Evolutionary conservation across 2,888 invertebrate species (phyloP).

Genomic region (Stenoptilia bipunctidactyla): DNA sequence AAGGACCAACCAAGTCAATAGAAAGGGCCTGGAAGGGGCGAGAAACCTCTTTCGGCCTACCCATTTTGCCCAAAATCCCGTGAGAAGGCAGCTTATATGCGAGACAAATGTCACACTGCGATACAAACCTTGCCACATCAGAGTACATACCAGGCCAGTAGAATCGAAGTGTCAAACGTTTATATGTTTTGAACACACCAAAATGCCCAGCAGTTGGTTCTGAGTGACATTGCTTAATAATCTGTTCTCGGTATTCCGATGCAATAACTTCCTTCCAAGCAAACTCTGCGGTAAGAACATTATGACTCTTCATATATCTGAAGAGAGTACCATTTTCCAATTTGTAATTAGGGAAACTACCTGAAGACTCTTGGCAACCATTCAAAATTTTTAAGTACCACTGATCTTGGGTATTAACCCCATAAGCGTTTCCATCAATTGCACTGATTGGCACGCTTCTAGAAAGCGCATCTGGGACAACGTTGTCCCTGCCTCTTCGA

Average conservation of each 20-base stretch:
- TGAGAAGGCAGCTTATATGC: constrained; percentile 12
- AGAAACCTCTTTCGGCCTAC: constrained; percentile 15
- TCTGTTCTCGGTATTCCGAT: constrained; percentile 1
- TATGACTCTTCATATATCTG: constrained; percentile 10
- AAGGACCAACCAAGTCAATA: constrained; percentile 18
- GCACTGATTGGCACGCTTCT: constrained; percentile 7
- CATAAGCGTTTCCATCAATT: background rate
- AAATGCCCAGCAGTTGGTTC: constrained; percentile 16
- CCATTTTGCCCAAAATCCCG: constrained; percentile 15
- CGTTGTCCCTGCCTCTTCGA: constrained; percentile 16
- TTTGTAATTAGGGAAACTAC: constrained; percentile 11
- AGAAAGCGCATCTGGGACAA: constrained; percentile 18
- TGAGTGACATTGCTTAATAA: constrained; percentile 14
- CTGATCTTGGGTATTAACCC: too few species aligned
- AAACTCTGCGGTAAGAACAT: constrained; percentile 13
- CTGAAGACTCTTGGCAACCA: constrained; percentile 10
- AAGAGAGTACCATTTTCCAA: constrained; percentile 13
- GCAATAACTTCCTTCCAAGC: constrained; percentile 20
- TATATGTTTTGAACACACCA: constrained; percentile 19
- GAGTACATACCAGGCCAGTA: constrained; percentile 15
- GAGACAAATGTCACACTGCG: constrained; percentile 10
- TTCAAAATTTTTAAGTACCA: too few species aligned
- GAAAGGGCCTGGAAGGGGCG: constrained; percentile 18
- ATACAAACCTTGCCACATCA: constrained; percentile 13
- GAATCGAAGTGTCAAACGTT: constrained; percentile 12